Evolutionary conservation across 2,113 vertebrate genomes (phyloP).

Genomic region (Nicator chloris): DNA sequence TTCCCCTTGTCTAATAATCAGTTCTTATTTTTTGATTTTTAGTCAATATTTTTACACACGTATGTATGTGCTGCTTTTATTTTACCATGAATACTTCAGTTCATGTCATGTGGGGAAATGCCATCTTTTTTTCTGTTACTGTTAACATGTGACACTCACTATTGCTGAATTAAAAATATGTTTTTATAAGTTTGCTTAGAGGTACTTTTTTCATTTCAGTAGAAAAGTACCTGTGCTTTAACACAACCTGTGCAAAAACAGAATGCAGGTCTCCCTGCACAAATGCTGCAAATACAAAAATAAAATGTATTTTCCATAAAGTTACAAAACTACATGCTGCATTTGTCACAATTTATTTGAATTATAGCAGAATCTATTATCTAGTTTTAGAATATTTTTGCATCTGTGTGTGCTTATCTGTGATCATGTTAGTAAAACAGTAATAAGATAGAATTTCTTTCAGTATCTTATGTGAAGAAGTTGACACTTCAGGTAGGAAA

Average conservation of each 20-base stretch:
- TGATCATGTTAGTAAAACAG: neutral
- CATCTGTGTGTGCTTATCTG: neutral
- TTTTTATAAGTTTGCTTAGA: neutral
- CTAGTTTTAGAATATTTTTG: neutral
- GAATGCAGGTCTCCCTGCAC: slow-evolving; percentile 14
- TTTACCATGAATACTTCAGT: neutral
- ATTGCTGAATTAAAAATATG: neutral
- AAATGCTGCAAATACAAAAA: slow-evolving; percentile 23
- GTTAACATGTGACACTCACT: neutral
- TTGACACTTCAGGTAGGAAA: neutral
- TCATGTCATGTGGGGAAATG: slow-evolving; percentile 2
- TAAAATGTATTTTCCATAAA: slow-evolving; percentile 62
- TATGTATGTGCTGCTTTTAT: neutral
- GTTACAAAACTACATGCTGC: neutral
- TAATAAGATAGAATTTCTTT: neutral
- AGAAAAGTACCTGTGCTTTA: slow-evolving; percentile 8
- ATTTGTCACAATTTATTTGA: neutral
- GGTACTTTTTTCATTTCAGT: neutral
- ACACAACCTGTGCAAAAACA: neutral
- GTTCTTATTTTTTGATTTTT: neutral
- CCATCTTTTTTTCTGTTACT: neutral
- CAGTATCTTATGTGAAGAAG: neutral
- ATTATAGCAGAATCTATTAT: neutral
- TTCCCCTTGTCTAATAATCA: neutral
- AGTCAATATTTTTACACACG: neutral